Percentiles rank a stretch among this genome's conserved stretches.
phyloP scores from a whole-genome alignment of 2,113 vertebrate species.

The rabbit (Oryctolagus cuniculus) region DNA sequence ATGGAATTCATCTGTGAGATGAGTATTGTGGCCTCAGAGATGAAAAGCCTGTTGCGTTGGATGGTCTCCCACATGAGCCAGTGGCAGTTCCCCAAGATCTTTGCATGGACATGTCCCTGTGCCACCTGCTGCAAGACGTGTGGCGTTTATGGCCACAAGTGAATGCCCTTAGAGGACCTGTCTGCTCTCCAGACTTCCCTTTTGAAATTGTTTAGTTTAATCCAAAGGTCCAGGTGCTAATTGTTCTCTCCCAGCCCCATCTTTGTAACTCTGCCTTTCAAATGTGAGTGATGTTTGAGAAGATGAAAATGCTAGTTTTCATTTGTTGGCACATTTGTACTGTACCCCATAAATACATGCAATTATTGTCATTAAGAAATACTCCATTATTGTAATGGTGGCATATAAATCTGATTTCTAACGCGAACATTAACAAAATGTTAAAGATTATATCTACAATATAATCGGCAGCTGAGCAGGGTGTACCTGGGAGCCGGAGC shows the following conservation, averaged over 20 bases:
- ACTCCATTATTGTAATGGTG: not conserved
- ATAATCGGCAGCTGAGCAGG: constrained; percentile 39
- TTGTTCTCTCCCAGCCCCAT: not conserved
- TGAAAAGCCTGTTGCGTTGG: not conserved
- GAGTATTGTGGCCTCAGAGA: not conserved
- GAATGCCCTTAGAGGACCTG: not conserved
- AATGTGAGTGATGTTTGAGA: no score
- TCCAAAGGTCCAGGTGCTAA: not conserved
- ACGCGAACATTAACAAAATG: not conserved
- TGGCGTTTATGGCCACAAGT: not conserved
- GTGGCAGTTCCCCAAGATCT: no score
- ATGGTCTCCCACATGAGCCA: no score
- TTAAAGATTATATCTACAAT: not conserved
- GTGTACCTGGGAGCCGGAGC: constrained; percentile 59
- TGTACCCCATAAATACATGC: no score
- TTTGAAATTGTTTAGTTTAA: not conserved
- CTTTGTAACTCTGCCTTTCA: not conserved
- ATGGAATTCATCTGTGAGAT: not conserved
- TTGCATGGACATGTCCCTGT: no score
- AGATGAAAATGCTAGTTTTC: no score
- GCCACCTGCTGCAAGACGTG: not conserved
- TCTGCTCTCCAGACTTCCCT: not conserved
- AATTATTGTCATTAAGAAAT: no score
- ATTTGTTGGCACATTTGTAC: no score
- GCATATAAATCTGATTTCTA: not conserved